Evolutionary conservation across 2,888 invertebrate species (phyloP).

Genomic region (Pyrocoelia pectoralis): DNA sequence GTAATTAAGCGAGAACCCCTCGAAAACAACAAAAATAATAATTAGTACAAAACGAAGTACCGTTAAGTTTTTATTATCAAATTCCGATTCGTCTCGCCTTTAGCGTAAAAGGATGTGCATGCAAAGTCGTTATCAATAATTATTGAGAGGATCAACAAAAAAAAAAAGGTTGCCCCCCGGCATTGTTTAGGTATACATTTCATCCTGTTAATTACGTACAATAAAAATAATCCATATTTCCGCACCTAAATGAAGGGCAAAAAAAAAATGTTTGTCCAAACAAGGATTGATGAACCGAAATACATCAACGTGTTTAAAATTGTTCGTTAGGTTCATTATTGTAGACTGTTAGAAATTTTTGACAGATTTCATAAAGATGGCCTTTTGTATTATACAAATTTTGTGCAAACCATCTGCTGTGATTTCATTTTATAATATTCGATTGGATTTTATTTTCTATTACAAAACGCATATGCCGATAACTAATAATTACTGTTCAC

Average conservation of each 20-base stretch:
- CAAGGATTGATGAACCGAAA: slow-evolving; percentile 26
- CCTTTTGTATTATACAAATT: slow-evolving; percentile 30
- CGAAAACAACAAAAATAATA: too few relatives aligned
- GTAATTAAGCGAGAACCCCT: too few relatives aligned
- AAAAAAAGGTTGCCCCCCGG: too few relatives aligned
- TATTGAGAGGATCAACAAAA: not conserved
- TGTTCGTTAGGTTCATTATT: slow-evolving; percentile 5
- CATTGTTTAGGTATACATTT: not conserved
- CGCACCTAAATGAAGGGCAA: slow-evolving; percentile 15
- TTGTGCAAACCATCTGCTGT: slow-evolving; percentile 33
- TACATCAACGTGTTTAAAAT: slow-evolving; percentile 25
- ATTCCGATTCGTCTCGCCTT: slow-evolving; percentile 14
- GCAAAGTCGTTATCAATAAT: slow-evolving; percentile 12
- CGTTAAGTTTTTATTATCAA: slow-evolving; percentile 25
- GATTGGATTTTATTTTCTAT: slow-evolving; percentile 15
- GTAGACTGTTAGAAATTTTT: slow-evolving; percentile 18
- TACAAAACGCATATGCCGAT: slow-evolving; percentile 30
- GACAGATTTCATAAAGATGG: slow-evolving; percentile 32
- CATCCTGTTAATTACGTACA: slow-evolving; percentile 23
- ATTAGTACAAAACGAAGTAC: too few relatives aligned
- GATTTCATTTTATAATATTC: slow-evolving; percentile 18
- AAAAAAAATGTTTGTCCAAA: slow-evolving; percentile 1
- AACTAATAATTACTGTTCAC: slow-evolving; percentile 20
- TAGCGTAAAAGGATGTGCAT: slow-evolving; percentile 11
- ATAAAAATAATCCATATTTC: slow-evolving; percentile 30